Percentiles rank a stretch among this genome's conserved stretches.
phyloP scores from a whole-genome alignment of 2,113 vertebrate species.

The Cepphus grylle region DNA sequence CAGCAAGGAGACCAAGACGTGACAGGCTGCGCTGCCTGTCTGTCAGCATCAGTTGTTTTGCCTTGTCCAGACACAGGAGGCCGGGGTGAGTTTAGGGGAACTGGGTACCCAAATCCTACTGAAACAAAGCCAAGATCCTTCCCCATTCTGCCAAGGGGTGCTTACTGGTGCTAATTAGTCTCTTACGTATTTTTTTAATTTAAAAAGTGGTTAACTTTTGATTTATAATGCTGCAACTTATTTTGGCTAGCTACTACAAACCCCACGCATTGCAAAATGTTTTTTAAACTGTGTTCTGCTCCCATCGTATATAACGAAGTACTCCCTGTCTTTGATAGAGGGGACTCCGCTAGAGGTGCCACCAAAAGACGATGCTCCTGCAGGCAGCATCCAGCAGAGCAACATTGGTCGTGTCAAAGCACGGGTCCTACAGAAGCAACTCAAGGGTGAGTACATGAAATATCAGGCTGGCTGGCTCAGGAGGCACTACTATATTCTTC shows the following conservation, averaged over 20 bases:
- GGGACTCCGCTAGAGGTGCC: constrained; percentile 18
- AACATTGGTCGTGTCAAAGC: neutral
- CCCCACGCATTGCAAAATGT: neutral
- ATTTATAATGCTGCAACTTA: neutral
- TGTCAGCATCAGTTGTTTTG: neutral
- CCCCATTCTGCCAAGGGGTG: neutral
- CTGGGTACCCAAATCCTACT: neutral
- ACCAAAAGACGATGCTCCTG: constrained; percentile 12
- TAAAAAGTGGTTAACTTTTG: neutral
- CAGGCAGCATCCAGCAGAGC: constrained; percentile 44
- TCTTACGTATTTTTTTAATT: neutral
- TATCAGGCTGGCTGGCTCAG: neutral
- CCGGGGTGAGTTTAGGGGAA: neutral
- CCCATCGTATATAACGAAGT: neutral
- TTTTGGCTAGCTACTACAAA: neutral
- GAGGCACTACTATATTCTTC: neutral
- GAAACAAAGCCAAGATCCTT: neutral
- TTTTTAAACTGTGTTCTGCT: neutral
- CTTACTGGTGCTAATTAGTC: neutral
- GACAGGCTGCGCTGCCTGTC: neutral
- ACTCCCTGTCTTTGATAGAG: neutral
- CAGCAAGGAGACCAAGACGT: neutral
- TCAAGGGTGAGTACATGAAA: constrained; percentile 42
- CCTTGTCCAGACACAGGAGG: neutral
- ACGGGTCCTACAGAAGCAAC: constrained; percentile 10